Evolutionary conservation across 1,140 invertebrate species (phyloP), one percentile per base, ranked within the genome.

Genomic region (Zaprionus inermis): DNA sequence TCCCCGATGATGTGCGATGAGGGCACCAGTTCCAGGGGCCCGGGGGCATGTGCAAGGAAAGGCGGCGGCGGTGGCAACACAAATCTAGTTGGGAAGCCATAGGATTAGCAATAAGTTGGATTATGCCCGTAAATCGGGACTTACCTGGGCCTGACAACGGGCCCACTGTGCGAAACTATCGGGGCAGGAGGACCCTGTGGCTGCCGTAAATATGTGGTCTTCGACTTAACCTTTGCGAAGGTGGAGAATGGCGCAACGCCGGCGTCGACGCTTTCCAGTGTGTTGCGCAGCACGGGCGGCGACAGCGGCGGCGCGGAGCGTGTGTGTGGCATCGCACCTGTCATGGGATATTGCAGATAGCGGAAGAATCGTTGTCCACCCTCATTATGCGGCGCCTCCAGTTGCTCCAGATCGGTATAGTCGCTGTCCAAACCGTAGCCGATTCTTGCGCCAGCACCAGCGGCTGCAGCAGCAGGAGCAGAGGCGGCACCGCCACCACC

Each of bases 1-100:
- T 91, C 68, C 52, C 90, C 88, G 11, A 90, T 76, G 10, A 91
- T 74, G 52, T 91, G 81, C 3, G 83, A 79, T 34, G 90, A 91
- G 20, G 90, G 90, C 64, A 91, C 86, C 68, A 91, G 63, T n/a
- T 90, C 81, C 16, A 91, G 69, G 0, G 76, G 90, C n/a, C 69
- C 83, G 2, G 83, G 83, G 1, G 81, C 71, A 20, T 84, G 61
- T 49, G 59, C 66, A 41, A 90, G 55, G 41, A 78, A 86, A 28
- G 86, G 79, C 20, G 81, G 52, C 24, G 75, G 75, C 18, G 79
- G 76, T n/a, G 73, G 69, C 49, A 77, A 22, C 1, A 75, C 59
- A 16, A 80, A 73, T 58, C 78, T 89, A 16, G n/a, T 9, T 2
- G 11, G 12, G 16, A 44, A 28, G 38, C 14, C 44, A 30, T 56